phyloP scores from a whole-genome alignment of 2,888 invertebrate species.

The Eupithecia inturbata region DNA sequence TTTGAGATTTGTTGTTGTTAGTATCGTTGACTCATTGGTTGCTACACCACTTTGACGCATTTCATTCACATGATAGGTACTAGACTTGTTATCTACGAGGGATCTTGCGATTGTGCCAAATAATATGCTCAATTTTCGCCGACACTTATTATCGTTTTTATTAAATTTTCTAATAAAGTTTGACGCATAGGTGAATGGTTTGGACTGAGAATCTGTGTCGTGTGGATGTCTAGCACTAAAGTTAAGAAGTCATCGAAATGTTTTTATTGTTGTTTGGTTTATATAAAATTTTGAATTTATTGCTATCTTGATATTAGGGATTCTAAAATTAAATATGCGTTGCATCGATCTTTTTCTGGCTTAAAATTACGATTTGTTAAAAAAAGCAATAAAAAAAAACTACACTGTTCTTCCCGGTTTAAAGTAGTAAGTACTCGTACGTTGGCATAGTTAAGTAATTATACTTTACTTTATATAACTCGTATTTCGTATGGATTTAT shows the following conservation, averaged over 20 bases:
- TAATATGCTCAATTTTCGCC: constrained; percentile 73
- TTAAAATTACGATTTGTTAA: constrained; percentile 18
- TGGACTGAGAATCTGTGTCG: constrained; percentile 49
- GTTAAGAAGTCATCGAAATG: constrained; percentile 42
- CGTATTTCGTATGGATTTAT: constrained; percentile 24
- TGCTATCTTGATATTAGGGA: constrained; percentile 4
- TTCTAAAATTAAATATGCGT: constrained; percentile 16
- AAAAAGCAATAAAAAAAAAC: constrained; percentile 8
- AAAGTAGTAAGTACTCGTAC: constrained; percentile 15
- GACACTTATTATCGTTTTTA: constrained; percentile 57
- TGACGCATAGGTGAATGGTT: constrained; percentile 50
- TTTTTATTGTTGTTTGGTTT: constrained; percentile 34
- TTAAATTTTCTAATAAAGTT: constrained; percentile 52
- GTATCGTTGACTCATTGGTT: constrained; percentile 29
- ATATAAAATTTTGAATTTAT: constrained; percentile 24
- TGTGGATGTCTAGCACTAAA: constrained; percentile 48
- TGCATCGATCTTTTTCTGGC: constrained; percentile 31
- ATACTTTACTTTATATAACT: constrained; percentile 3
- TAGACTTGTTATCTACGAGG: constrained; percentile 46
- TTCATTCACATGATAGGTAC: constrained; percentile 47
- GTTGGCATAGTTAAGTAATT: not conserved
- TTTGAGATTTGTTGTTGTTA: constrained; percentile 38
- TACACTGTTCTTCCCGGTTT: constrained; percentile 21
- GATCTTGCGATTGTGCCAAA: constrained; percentile 69
- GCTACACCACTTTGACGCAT: constrained; percentile 25